A percentile compares a stretch with the other conserved stretches of the same genome.
These are phyloP conservation scores for Chamaetylas fuelleborni DNA, from an alignment of 2,113 vertebrate genomes.

Conservation along the genomic window DNA sequence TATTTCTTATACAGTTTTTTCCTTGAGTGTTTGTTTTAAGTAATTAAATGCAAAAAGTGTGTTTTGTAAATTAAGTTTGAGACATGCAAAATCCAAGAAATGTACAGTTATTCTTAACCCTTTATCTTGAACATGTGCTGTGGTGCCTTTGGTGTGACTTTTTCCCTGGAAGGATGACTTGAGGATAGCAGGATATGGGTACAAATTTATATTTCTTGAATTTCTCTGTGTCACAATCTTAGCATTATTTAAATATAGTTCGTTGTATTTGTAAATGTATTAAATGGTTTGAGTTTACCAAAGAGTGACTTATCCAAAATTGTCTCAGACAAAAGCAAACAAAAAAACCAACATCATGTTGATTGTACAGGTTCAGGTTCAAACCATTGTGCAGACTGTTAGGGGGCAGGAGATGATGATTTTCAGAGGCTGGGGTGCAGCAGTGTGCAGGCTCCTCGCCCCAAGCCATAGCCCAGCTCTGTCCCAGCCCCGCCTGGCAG, in stretches of 20 bases:
- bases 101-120: slow-evolving; percentile 35
- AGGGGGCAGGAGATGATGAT: slow-evolving; percentile 57
- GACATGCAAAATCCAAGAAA: slow-evolving; percentile 65
- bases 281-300: slow-evolving; percentile 83
- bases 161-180: slow-evolving; percentile 15
- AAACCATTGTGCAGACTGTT: slow-evolving; percentile 66
- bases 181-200: slow-evolving; percentile 40
- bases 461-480: slow-evolving; percentile 80
- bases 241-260: slow-evolving; percentile 60
- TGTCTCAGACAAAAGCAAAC: slow-evolving; percentile 75
- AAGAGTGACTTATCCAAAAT: slow-evolving; percentile 85
- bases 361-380: slow-evolving; percentile 80
- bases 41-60: slow-evolving; percentile 61
- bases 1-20: slow-evolving; percentile 67
- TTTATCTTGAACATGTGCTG: slow-evolving; percentile 19
- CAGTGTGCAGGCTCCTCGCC: slow-evolving; percentile 9
- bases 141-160: slow-evolving; percentile 56
- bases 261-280: slow-evolving; percentile 70
- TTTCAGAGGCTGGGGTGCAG: neutral
- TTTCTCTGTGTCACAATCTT: slow-evolving; percentile 66
- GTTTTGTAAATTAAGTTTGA: slow-evolving; percentile 63
- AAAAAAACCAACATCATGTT: slow-evolving; percentile 56
- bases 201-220: slow-evolving; percentile 55
- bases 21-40: slow-evolving; percentile 41
- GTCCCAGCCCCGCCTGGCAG: slow-evolving; percentile 16